Percentiles rank a stretch among this genome's conserved stretches.
Evolutionary conservation across 2,113 vertebrate genomes (phyloP).

Genomic region (Neogobius melanostomus): DNA sequence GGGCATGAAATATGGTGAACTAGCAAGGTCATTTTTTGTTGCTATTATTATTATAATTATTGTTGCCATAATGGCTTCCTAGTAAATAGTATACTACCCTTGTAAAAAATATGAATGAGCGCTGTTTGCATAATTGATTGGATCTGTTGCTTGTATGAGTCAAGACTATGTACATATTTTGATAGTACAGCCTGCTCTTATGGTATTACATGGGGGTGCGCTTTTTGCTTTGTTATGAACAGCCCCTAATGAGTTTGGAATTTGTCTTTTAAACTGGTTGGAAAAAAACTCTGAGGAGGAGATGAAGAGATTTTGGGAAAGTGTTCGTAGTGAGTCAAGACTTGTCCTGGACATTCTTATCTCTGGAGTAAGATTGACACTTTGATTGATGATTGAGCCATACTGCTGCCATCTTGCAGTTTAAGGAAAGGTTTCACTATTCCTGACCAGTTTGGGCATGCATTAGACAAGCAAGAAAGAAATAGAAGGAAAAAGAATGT

Average conservation of each 20-base stretch:
- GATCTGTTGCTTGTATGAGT: too few species aligned
- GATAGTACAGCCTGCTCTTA: too few species aligned
- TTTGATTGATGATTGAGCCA: neutral
- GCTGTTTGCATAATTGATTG: neutral
- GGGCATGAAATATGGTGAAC: too few species aligned
- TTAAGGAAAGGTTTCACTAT: neutral
- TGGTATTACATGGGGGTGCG: neutral
- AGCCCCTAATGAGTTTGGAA: neutral
- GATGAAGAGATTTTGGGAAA: neutral
- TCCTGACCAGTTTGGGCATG: slow-evolving; percentile 18
- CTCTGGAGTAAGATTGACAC: neutral
- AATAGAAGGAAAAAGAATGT: neutral
- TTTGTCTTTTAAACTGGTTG: neutral
- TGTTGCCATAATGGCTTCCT: neutral
- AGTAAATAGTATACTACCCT: neutral
- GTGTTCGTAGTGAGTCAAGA: neutral
- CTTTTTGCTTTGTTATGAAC: neutral
- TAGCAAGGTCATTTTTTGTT: too few species aligned
- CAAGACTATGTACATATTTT: too few species aligned
- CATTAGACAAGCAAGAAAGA: neutral
- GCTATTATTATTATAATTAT: too few species aligned
- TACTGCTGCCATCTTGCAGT: neutral
- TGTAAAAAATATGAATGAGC: neutral
- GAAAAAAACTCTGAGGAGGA: neutral
- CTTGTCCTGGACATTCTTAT: slow-evolving; percentile 30